Evolutionary conservation across 2,797 vertebrate species (phyloP).

Genomic region (Cyprinodon diabolis): DNA sequence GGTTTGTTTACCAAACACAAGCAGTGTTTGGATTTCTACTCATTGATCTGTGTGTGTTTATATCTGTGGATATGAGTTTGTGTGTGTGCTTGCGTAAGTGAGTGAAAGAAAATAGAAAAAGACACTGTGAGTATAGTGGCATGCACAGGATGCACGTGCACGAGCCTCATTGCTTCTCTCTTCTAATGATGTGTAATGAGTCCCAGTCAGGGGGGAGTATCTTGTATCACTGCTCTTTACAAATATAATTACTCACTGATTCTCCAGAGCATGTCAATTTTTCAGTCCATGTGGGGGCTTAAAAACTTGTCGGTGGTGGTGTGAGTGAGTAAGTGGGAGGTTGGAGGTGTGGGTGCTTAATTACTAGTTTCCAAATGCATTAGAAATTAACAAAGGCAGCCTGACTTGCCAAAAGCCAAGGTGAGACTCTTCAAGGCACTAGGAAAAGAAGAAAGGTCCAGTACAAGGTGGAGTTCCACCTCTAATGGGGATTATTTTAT

Average conservation of each 20-base stretch:
- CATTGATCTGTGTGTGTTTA: slow-evolving; percentile 56
- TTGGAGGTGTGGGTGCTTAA: slow-evolving; percentile 64
- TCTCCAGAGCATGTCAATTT: slow-evolving; percentile 85
- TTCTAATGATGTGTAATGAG: slow-evolving; percentile 85
- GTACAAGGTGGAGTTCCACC: slow-evolving; percentile 48
- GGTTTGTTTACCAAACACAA: slow-evolving; percentile 68
- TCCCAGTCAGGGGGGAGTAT: slow-evolving; percentile 82
- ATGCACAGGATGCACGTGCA: slow-evolving; percentile 15
- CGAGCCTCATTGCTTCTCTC: slow-evolving; percentile 61
- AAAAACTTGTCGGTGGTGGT: background rate
- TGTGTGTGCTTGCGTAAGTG: background rate
- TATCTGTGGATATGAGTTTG: background rate
- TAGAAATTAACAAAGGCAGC: slow-evolving; percentile 81
- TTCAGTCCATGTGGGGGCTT: slow-evolving; percentile 62
- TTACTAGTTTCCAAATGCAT: slow-evolving; percentile 83
- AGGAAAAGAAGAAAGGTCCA: slow-evolving; percentile 53
- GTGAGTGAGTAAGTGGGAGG: background rate
- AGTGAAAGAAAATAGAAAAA: slow-evolving; percentile 12
- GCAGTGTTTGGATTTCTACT: slow-evolving; percentile 60
- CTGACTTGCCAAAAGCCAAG: slow-evolving; percentile 76
- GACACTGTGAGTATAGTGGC: slow-evolving; percentile 14
- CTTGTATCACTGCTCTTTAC: slow-evolving; percentile 86
- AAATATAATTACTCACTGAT: slow-evolving; percentile 87
- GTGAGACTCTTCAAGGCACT: slow-evolving; percentile 62
- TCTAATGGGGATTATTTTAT: slow-evolving; percentile 55